Conservation (phyloP, 1,140 invertebrate species). For the Berghia stephanieae region DNA sequence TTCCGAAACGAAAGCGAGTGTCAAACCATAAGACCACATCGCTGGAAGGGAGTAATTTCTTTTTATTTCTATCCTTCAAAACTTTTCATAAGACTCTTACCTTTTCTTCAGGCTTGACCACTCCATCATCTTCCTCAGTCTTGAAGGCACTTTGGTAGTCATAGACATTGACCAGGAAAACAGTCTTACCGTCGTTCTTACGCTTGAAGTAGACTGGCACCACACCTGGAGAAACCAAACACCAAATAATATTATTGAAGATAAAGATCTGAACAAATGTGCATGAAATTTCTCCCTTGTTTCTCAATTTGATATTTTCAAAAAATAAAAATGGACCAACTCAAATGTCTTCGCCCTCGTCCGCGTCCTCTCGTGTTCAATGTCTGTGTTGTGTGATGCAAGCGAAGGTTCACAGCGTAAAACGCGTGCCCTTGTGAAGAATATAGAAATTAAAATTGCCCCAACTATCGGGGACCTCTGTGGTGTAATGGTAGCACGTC, state of each 20-base stretch:
- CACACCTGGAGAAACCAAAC: slow-evolving; percentile 16
- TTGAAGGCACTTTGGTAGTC: slow-evolving; percentile 35
- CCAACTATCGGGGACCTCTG: no score
- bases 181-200: slow-evolving; percentile 21
- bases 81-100: not conserved
- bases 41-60: not conserved
- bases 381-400: no score
- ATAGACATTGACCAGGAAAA: slow-evolving; percentile 27
- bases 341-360: not conserved
- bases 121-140: slow-evolving; percentile 29
- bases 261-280: no score
- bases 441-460: no score
- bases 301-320: not conserved
- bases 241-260: not conserved
- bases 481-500: no score
- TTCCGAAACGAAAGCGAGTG: no score
- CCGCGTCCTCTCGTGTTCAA: not conserved
- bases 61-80: not conserved
- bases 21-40: no score
- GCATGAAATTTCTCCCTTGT: no score
- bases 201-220: slow-evolving; percentile 37
- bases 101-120: slow-evolving; percentile 32
- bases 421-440: no score
- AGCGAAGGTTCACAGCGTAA: no score
- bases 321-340: not conserved